These are phyloP conservation scores for Diabrotica undecimpunctata DNA, from an alignment of 1,140 invertebrate species.

Conservation along the genomic window DNA sequence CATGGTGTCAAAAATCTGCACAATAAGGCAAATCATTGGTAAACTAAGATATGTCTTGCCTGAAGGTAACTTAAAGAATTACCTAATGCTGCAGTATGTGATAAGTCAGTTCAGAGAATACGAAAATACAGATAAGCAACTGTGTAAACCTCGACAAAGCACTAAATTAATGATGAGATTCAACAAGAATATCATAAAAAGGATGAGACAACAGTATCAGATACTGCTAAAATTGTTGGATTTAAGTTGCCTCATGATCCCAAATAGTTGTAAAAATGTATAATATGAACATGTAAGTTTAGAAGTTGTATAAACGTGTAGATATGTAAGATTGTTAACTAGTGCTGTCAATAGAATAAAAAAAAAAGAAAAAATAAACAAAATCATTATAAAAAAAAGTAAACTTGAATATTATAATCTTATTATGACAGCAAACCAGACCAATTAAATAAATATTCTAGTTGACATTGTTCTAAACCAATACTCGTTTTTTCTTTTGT, in stretches of 20 bases:
- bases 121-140: slow-evolving; percentile 71
- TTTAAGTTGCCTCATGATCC: slow-evolving; percentile 82
- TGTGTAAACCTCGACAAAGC: slow-evolving; percentile 75
- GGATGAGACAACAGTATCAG: slow-evolving; percentile 69
- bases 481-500: too few relatives aligned
- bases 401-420: too few relatives aligned
- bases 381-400: too few relatives aligned
- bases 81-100: slow-evolving; percentile 62
- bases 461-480: too few relatives aligned
- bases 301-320: too few relatives aligned
- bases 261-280: slow-evolving; percentile 41
- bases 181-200: slow-evolving; percentile 66
- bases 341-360: too few relatives aligned
- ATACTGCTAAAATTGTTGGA: slow-evolving; percentile 78
- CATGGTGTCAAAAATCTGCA: slow-evolving; percentile 26
- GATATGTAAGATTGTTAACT: too few relatives aligned
- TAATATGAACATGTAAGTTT: too few relatives aligned
- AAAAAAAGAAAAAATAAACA: too few relatives aligned
- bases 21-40: slow-evolving; percentile 56
- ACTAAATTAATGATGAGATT: slow-evolving; percentile 64
- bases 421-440: too few relatives aligned
- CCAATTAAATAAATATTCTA: too few relatives aligned
- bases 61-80: slow-evolving; percentile 53
- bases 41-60: slow-evolving; percentile 57
- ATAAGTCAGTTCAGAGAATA: slow-evolving; percentile 68